Conservation (phyloP, 1,140 invertebrate genomes). For the Trissolcus basalis region DNA sequence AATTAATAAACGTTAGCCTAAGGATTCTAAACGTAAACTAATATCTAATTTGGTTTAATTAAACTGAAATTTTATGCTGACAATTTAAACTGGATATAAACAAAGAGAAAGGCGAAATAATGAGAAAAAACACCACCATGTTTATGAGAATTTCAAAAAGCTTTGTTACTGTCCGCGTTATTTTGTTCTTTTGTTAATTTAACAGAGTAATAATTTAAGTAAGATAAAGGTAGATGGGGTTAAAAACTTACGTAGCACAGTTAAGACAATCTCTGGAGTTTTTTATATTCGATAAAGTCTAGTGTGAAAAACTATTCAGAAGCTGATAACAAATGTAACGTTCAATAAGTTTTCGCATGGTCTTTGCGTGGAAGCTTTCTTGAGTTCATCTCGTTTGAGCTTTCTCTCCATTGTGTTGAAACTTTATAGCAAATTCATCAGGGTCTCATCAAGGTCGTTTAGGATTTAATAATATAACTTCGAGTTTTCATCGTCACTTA, state of each 20-base stretch:
- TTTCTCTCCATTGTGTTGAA: conserved; percentile 31
- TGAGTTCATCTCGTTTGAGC: conserved; percentile 24
- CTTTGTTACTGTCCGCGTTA: too few relatives aligned
- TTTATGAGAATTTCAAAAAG: too few relatives aligned
- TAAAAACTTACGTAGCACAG: conserved; percentile 34
- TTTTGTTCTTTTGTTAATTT: too few relatives aligned
- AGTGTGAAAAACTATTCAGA: conserved; percentile 45
- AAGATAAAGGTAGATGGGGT: conserved; percentile 36
- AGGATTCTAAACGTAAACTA: not conserved
- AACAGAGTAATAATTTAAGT: conserved; percentile 25
- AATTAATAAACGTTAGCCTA: too few relatives aligned
- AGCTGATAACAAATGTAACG: conserved; percentile 43
- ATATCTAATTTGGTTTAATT: conserved; percentile 19
- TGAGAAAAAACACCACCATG: too few relatives aligned
- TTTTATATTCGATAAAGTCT: conserved; percentile 45
- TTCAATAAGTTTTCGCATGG: conserved; percentile 36
- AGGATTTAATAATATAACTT: conserved; percentile 26
- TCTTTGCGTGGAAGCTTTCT: conserved; percentile 15
- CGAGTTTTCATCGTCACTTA: conserved; percentile 20
- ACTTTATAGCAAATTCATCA: conserved; percentile 43
- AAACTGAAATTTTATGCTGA: conserved; percentile 13
- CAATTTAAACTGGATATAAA: too few relatives aligned
- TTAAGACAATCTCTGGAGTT: conserved; percentile 43
- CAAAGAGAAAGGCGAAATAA: too few relatives aligned
- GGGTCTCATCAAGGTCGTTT: conserved; percentile 33